These are phyloP conservation scores for Gandaritis pyraliata DNA, from an alignment of 2,888 invertebrate species.

Conservation along the genomic window DNA sequence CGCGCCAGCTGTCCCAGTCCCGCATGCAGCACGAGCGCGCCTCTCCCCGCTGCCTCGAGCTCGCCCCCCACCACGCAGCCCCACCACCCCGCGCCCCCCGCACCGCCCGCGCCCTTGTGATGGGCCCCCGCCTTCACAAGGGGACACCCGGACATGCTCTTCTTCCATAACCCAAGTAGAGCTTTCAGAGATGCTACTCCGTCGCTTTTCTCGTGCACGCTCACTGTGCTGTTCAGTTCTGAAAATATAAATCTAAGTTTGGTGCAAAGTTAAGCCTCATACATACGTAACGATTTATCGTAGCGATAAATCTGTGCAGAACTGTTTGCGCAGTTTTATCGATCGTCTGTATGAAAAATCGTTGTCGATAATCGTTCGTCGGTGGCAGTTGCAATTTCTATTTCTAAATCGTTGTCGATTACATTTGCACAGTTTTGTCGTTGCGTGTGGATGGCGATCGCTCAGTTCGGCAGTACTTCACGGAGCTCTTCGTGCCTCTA, in stretches of 20 bases:
- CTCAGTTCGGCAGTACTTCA: no score
- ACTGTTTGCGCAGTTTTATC: no score
- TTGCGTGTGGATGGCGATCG: no score
- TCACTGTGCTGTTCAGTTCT: slow-evolving; percentile 67
- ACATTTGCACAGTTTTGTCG: no score
- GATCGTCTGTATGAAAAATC: no score
- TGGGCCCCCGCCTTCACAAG: slow-evolving; percentile 68
- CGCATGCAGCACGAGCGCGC: slow-evolving; percentile 59
- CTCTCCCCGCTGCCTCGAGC: slow-evolving; percentile 57
- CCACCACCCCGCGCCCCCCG: slow-evolving; percentile 62
- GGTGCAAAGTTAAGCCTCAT: background rate
- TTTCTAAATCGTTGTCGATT: no score
- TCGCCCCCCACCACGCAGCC: slow-evolving; percentile 61
- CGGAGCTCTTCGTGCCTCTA: no score
- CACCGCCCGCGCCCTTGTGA: no score
- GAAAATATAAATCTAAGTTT: slow-evolving; percentile 23
- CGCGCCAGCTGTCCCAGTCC: slow-evolving; percentile 43
- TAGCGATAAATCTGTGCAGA: no score
- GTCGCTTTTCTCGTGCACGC: slow-evolving; percentile 80
- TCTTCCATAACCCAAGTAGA: slow-evolving; percentile 93
- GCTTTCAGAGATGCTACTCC: slow-evolving; percentile 83
- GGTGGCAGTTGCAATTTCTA: no score
- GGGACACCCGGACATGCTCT: slow-evolving; percentile 85
- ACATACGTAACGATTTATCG: no score
- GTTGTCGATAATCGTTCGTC: no score